A percentile compares a stretch with the other conserved stretches of the same genome.
Evolutionary conservation across 2,113 vertebrate genomes (phyloP).

Genomic region (Prolemur simus): DNA sequence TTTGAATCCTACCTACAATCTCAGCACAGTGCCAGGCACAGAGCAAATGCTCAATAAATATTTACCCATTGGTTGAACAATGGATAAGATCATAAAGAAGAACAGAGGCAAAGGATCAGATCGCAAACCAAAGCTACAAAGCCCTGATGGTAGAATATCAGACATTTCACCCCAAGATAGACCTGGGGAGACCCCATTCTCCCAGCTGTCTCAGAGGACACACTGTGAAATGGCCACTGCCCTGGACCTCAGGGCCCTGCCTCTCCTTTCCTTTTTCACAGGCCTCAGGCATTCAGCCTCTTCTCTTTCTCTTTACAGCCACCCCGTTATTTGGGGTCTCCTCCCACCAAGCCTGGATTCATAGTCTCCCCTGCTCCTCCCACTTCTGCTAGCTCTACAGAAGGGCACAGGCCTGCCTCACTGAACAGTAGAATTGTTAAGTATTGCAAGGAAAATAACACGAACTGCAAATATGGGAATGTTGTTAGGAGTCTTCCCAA

Average conservation of each 20-base stretch:
- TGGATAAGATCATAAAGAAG: not conserved
- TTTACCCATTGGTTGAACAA: not conserved
- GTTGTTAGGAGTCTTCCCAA: not conserved
- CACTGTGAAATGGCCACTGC: not conserved
- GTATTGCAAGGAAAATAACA: not conserved
- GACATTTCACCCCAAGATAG: not conserved
- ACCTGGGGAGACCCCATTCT: not conserved
- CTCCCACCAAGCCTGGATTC: not conserved
- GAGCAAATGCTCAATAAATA: not conserved
- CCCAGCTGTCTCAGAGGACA: not conserved
- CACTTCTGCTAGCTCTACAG: not conserved
- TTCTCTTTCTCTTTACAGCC: not conserved
- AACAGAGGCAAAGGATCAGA: not conserved
- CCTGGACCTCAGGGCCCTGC: not conserved
- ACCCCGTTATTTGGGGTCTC: not conserved
- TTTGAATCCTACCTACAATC: not conserved
- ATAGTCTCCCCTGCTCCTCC: not conserved
- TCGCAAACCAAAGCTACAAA: not conserved
- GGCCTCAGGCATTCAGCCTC: not conserved
- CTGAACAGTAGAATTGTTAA: not conserved
- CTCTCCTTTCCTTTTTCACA: not conserved
- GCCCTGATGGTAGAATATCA: not conserved
- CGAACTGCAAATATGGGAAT: not conserved
- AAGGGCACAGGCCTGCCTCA: not conserved
- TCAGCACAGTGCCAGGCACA: not conserved